Base-by-base conservation (phyloP, 2,888 invertebrate species). In the Cartodere bifasciata region DNA sequence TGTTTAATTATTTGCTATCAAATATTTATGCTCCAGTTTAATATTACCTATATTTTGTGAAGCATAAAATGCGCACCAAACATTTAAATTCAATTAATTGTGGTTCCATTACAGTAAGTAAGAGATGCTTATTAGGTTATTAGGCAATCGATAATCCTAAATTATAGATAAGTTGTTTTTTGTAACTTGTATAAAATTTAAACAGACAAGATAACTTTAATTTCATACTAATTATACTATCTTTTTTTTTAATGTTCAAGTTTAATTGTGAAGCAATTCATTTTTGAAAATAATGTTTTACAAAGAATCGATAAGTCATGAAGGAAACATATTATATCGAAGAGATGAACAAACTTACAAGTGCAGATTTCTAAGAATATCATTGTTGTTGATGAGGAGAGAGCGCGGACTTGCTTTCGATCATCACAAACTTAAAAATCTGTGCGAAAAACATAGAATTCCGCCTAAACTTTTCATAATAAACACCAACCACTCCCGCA, bases 401-500 rank as follows among this genome's bases (percentile, higher is more conserved):
- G 48, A 45, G 47, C 45, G 42, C 44, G 41, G 41, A 45, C 44
- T 43, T 39, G 42, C 45, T 45, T 44, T 46, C 45, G 52, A 53
- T 52, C 53, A 53, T 52, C 52, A 50, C 52, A 50, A 49, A 46
- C 42, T 42, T 43, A 50, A 50, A 53, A 56, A 54, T 55, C 53
- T 56, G 55, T 50, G 50, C 38, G 39, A 35, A 49, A 50, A 47
- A 47, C 47, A 33, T 45, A 43, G 32, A 51, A 53, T 53, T 50
- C 43, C 51, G 45, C 47, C 35, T 32, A 40, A 47, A 46, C 35
- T 33, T 35, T 42, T 37, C 42, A 41, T 39, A 32, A 33, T 38
- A 22, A 24, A 20, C 34, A 41, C 39, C 32, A 34, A 32, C 24
- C 34, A 31, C 34, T 22, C n/a, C 21, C 37, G 42, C 41, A 41